A percentile compares a stretch with the other conserved stretches of the same genome.
These are phyloP conservation scores for Melanotaenia maccullochi DNA, from an alignment of 2,797 vertebrate species.

Conservation along the genomic window DNA sequence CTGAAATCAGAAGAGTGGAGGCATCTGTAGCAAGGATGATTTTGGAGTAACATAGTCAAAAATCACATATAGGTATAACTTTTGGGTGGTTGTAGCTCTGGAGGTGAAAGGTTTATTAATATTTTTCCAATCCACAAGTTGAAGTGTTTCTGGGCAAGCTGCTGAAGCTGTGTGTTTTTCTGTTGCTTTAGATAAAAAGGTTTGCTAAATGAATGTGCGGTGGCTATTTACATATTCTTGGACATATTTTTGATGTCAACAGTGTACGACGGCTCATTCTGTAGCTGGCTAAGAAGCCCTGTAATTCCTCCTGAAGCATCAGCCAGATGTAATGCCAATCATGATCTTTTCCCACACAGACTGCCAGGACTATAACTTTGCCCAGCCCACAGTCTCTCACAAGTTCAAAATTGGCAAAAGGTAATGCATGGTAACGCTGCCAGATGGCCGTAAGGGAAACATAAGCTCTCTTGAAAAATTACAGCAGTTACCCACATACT, in stretches of 20 bases:
- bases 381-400: background rate
- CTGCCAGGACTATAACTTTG: background rate
- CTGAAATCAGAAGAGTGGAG: background rate
- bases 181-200: background rate
- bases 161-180: background rate
- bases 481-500: background rate
- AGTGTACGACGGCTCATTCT: background rate
- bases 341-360: no score
- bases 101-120: background rate
- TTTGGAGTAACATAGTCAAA: background rate
- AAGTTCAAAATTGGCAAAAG: background rate
- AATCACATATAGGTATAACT: background rate
- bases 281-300: background rate
- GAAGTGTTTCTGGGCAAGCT: background rate
- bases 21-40: background rate
- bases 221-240: background rate
- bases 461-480: no score
- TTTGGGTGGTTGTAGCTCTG: background rate
- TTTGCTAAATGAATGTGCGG: background rate
- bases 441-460: background rate
- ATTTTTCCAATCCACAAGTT: background rate
- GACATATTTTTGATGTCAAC: background rate
- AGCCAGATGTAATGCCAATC: background rate
- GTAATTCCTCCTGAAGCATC: background rate
- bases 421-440: background rate